Evolutionary conservation across 2,888 invertebrate species (phyloP), one percentile per base, ranked within the genome.

Genomic region (Corbicula japonica): DNA sequence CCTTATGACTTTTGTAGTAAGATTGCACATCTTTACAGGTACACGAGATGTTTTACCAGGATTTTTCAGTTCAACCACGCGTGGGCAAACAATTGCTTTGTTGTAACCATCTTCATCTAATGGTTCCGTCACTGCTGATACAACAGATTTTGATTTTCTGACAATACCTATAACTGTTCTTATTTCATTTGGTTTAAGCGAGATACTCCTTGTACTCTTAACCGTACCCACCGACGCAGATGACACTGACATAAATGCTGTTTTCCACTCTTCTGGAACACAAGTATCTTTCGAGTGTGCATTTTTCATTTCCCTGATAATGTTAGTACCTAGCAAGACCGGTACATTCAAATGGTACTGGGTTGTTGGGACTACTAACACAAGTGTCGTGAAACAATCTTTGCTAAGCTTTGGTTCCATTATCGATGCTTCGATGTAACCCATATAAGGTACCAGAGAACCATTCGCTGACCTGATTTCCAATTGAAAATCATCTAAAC

Each of bases 1-100:
- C n/a, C 38, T 52, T 12, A 66, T 32, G 23, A 48, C 48, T 50
- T 54, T 69, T 44, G 48, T 58, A 10, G 69, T 38, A 4, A 69
- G 15, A 21, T 69, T 69, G 41, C 69, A 58, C 5, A 69, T 56
- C 30, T 52, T 32, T n/a, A 58, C 69, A 4, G 69, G 69, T 44
- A 58, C 56, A 38, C 56, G 38, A 2, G 69, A 56, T 35, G 35
- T 58, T 41, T 44, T 44, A 18, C 69, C 58, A 2, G 41, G 2
- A 15, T 48, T 48, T 8, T 18, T 26, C 1, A 56, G 30, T 56
- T 32, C 10, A 28, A 69, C 69, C 3, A 69, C 44, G 5, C 58
- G 56, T 30, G 69, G 69, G 44, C 69, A 58, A 30, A 69, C 46
- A 28, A 56, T 26, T 23, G 69, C 38, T 4, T 28, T 44, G 12